Evolutionary conservation across 2,113 vertebrate species (phyloP).

Genomic region (Pterocles burchelli): DNA sequence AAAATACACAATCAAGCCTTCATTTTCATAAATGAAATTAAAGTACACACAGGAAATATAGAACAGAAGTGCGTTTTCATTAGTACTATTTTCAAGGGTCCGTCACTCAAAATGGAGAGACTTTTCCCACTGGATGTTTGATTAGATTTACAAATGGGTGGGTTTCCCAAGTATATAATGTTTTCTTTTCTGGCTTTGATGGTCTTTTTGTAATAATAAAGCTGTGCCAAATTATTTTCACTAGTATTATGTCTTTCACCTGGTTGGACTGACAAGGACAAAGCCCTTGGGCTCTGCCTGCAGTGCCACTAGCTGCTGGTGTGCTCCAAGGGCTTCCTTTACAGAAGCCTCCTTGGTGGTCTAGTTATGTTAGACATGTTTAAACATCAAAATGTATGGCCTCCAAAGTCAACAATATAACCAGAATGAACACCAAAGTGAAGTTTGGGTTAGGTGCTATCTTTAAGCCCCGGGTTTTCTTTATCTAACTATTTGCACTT

Average conservation of each 20-base stretch:
- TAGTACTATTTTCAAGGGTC: conserved; percentile 6
- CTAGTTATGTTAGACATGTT: not conserved
- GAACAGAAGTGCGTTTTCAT: conserved; percentile 43
- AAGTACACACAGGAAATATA: conserved; percentile 13
- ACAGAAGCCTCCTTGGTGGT: not conserved
- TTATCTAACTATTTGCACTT: not conserved
- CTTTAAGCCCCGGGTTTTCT: not conserved
- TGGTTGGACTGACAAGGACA: not conserved
- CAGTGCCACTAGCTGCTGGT: not conserved
- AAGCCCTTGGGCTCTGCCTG: not conserved
- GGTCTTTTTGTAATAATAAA: not conserved
- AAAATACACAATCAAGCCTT: conserved; percentile 63
- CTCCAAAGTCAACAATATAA: not conserved
- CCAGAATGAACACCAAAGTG: not conserved
- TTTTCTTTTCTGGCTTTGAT: not conserved
- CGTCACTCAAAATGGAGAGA: not conserved
- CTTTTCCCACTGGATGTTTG: not conserved
- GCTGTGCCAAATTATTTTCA: not conserved
- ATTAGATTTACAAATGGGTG: not conserved
- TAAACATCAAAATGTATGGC: not conserved
- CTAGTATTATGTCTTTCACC: not conserved
- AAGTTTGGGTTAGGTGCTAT: not conserved
- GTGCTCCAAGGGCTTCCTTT: not conserved
- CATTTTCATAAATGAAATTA: conserved; percentile 62
- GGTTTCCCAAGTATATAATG: not conserved